Conservation (phyloP, 1,140 invertebrate genomes). For the Anagrus nilaparvatae region DNA sequence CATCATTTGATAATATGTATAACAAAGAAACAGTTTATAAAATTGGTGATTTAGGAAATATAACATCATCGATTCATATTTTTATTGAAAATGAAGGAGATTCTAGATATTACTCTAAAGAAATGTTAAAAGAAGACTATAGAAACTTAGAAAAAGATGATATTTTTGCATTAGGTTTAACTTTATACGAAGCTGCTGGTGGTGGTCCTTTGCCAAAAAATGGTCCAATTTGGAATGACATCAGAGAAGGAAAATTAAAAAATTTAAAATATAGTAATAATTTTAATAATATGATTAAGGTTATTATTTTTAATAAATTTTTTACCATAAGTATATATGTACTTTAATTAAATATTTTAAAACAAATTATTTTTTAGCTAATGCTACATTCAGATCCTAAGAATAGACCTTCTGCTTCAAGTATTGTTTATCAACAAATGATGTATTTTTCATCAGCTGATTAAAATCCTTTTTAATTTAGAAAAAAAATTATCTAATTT, state of each 20-base stretch:
- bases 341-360: not conserved
- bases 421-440: constrained; percentile 49
- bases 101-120: constrained; percentile 64
- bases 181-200: constrained; percentile 67
- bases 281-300: constrained; percentile 59
- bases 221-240: constrained; percentile 73
- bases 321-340: not conserved
- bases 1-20: too few species aligned
- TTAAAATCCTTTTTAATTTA: too few species aligned
- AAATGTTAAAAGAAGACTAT: constrained; percentile 76
- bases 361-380: constrained; percentile 37
- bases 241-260: constrained; percentile 61
- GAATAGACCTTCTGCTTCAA: constrained; percentile 51
- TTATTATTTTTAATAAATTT: constrained; percentile 24
- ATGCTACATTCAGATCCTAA: constrained; percentile 57
- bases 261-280: constrained; percentile 52
- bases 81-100: not conserved
- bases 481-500: too few species aligned
- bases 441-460: too few species aligned
- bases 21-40: constrained; percentile 59
- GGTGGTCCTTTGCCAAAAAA: constrained; percentile 78
- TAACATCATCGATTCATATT: constrained; percentile 47
- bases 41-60: constrained; percentile 78
- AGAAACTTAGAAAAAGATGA: constrained; percentile 74
- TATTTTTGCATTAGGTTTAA: constrained; percentile 77